phyloP scores from a whole-genome alignment of 2,113 vertebrate genomes.

The Muscicapa adusta region DNA sequence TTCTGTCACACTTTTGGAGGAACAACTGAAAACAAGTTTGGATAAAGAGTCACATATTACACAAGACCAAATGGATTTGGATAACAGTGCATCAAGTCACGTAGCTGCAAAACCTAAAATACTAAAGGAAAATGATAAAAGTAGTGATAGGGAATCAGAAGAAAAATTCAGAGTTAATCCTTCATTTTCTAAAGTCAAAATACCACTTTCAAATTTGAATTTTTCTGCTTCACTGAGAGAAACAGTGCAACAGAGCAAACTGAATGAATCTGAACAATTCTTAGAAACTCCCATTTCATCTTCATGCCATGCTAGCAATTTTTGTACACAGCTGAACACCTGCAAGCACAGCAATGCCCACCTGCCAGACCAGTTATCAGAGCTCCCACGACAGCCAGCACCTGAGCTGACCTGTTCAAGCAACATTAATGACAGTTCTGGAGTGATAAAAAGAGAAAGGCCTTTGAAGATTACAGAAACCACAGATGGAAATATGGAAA shows the following conservation, averaged over 20 bases:
- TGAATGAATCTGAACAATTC: conserved; percentile 9
- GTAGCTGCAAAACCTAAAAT: conserved; percentile 39
- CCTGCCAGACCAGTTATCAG: conserved; percentile 24
- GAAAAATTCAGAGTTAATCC: conserved; percentile 21
- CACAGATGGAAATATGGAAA: neutral
- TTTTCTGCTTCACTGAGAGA: conserved; percentile 26
- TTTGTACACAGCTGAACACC: neutral
- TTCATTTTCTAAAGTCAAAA: conserved; percentile 58
- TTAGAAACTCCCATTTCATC: conserved; percentile 33
- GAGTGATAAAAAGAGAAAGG: neutral
- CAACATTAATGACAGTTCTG: neutral
- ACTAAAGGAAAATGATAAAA: conserved; percentile 55
- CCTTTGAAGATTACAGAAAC: conserved; percentile 18
- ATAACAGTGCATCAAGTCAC: neutral
- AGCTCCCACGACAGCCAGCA: conserved; percentile 11
- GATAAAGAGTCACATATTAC: neutral
- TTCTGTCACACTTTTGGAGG: conserved; percentile 49
- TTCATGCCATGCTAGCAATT: conserved; percentile 18
- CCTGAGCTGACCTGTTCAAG: neutral
- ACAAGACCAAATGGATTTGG: conserved; percentile 22
- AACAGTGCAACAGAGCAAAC: conserved; percentile 15
- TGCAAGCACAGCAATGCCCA: conserved; percentile 42
- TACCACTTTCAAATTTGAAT: conserved; percentile 49
- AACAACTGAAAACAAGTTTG: neutral
- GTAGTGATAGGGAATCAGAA: conserved; percentile 20